Evolutionary conservation across 2,113 vertebrate species (phyloP).

Genomic region (Neomonachus schauinslandi): DNA sequence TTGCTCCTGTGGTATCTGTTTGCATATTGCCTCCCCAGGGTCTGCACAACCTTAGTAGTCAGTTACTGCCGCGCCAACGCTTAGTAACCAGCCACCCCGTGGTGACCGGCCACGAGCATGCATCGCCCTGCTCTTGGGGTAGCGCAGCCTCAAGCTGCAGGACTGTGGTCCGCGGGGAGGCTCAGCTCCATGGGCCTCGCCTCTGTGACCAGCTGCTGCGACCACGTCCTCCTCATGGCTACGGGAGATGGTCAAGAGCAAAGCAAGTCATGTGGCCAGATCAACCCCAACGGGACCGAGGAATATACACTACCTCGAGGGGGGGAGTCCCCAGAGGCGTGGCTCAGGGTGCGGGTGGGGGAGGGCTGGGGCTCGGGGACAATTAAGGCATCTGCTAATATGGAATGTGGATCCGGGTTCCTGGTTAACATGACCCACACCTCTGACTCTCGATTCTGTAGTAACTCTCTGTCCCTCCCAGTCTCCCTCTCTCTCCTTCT

Average conservation of each 20-base stretch:
- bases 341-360: rapidly evolving
- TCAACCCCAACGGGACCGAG: rapidly evolving
- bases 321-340: rapidly evolving
- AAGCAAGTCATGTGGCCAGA: rapidly evolving
- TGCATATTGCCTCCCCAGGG: no score
- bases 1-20: rapidly evolving
- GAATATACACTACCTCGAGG: rapidly evolving
- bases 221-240: rapidly evolving
- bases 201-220: background rate
- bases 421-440: rapidly evolving
- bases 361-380: rapidly evolving
- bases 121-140: rapidly evolving
- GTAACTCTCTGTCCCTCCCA: background rate
- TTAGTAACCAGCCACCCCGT: background rate
- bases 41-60: rapidly evolving
- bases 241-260: background rate
- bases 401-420: background rate
- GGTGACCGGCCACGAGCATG: rapidly evolving
- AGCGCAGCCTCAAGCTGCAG: rapidly evolving
- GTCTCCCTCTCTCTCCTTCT: background rate
- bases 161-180: background rate
- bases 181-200: no score
- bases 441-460: rapidly evolving
- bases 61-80: rapidly evolving
- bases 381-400: rapidly evolving